Percentiles rank a stretch among this genome's conserved stretches.
Evolutionary conservation across 2,888 invertebrate genomes (phyloP).

Genomic region (Argyra leucocephala): DNA sequence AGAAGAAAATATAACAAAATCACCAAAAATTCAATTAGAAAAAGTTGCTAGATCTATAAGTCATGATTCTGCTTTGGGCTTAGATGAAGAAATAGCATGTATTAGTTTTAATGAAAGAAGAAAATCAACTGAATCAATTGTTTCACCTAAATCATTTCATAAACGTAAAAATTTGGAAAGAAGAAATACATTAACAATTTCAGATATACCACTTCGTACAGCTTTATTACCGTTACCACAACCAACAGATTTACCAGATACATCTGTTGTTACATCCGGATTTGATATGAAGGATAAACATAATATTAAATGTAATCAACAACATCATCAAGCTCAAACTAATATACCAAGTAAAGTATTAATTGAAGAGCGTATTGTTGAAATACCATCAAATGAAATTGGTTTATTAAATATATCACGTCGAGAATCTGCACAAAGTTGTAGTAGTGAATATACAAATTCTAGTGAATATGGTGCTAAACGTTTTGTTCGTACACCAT

Average conservation of each 20-base stretch:
- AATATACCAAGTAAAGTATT: conserved; percentile 44
- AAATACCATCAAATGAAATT: conserved; percentile 45
- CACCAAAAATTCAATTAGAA: conserved; percentile 28
- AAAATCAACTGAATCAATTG: conserved; percentile 15
- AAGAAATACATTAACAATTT: conserved; percentile 41
- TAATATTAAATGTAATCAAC: conserved; percentile 20
- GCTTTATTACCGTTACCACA: conserved; percentile 41
- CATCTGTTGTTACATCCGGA: conserved; percentile 28
- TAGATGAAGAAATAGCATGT: conserved; percentile 33
- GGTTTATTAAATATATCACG: conserved; percentile 40
- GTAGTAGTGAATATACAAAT: conserved; percentile 38
- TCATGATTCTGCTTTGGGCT: conserved; percentile 40
- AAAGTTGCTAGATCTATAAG: conserved; percentile 41
- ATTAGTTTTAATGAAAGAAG: conserved; percentile 19
- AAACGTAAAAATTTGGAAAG: conserved; percentile 27
- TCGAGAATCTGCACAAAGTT: conserved; percentile 44
- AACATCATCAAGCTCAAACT: conserved; percentile 19
- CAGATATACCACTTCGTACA: conserved; percentile 40
- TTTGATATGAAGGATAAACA: no score
- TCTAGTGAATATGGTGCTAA: conserved; percentile 45
- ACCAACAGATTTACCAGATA: conserved; percentile 39
- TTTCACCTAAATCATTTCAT: conserved; percentile 17
- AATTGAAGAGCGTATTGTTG: conserved; percentile 50
- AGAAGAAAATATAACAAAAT: conserved; percentile 29
- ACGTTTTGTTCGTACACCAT: conserved; percentile 68